Evolutionary conservation across 2,797 vertebrate species (phyloP).

Genomic region (Microtus californicus): DNA sequence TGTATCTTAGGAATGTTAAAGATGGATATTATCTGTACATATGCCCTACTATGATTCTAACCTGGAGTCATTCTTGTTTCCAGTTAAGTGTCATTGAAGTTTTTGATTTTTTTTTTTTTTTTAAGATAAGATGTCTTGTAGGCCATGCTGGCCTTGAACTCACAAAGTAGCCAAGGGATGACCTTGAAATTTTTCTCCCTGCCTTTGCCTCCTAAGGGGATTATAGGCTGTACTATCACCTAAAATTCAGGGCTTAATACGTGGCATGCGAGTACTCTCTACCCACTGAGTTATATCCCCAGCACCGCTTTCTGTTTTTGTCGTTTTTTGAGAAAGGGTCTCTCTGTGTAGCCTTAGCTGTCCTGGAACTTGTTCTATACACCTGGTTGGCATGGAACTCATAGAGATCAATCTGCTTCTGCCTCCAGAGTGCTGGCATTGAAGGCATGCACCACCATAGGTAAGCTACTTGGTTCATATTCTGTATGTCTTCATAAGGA

Average conservation of each 20-base stretch:
- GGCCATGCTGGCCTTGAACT: neutral
- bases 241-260: neutral
- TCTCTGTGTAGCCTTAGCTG: neutral
- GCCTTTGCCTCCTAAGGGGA: neutral
- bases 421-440: neutral
- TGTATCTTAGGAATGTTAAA: constrained; percentile 34
- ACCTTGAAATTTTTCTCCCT: neutral
- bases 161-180: neutral
- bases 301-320: neutral
- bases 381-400: neutral
- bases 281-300: neutral
- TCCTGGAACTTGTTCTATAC: neutral
- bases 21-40: neutral
- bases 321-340: neutral
- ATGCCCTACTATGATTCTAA: neutral
- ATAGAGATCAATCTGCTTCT: neutral
- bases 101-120: neutral
- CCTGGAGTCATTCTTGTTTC: constrained; percentile 12
- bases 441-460: neutral
- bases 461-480: neutral
- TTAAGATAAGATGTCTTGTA: neutral
- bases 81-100: neutral
- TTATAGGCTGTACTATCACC: neutral
- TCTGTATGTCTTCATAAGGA: constrained; percentile 37
- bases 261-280: neutral